Conservation (phyloP, 2,797 vertebrate genomes). For the Chiloscyllium punctatum region DNA sequence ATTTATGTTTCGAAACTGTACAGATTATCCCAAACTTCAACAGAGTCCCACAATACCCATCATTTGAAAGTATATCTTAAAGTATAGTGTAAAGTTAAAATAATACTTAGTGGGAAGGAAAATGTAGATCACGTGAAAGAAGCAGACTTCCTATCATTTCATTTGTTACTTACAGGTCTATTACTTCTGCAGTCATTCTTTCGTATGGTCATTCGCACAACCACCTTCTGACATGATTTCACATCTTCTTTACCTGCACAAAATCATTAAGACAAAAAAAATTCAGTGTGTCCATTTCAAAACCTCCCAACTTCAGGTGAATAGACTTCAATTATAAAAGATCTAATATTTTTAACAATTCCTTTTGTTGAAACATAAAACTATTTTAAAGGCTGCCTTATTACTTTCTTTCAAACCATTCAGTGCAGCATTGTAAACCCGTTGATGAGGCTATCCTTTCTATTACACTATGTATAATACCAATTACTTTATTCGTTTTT, state of each 20-base stretch:
- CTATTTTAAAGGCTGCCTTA: background rate
- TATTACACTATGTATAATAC: background rate
- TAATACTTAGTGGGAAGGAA: too few species aligned
- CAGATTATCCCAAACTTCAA: background rate
- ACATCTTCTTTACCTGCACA: conserved; percentile 90
- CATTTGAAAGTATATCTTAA: background rate
- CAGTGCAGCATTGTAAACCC: background rate
- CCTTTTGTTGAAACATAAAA: background rate
- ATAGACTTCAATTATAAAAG: background rate
- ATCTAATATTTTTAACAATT: background rate
- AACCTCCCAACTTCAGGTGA: background rate
- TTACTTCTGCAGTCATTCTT: conserved; percentile 96
- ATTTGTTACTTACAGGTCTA: conserved; percentile 71
- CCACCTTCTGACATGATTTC: conserved; percentile 95
- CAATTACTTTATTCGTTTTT: background rate
- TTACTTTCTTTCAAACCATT: background rate
- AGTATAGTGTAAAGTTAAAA: background rate
- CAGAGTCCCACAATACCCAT: background rate
- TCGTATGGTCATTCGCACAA: conserved; percentile 95
- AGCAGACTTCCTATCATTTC: background rate
- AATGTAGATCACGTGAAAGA: background rate
- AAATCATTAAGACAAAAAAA: background rate
- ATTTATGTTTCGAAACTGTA: background rate
- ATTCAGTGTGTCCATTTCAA: background rate
- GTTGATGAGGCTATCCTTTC: background rate